A percentile compares a stretch with the other conserved stretches of the same genome.
Evolutionary conservation across 2,113 vertebrate genomes (phyloP).

Genomic region (Syngnathus floridae): DNA sequence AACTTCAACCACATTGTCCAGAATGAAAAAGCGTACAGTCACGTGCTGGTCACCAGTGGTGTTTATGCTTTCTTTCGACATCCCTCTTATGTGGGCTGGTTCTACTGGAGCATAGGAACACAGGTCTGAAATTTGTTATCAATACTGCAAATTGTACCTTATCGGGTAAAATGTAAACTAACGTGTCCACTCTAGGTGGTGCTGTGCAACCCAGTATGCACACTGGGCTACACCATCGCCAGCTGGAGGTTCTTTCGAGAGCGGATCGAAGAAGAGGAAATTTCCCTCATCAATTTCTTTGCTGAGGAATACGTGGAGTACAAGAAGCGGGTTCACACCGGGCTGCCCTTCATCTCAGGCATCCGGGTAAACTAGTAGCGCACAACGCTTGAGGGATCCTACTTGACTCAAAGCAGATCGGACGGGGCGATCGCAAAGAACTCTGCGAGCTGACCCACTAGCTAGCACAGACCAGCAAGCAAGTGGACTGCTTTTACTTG

Average conservation of each 20-base stretch:
- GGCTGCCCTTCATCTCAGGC: constrained; percentile 92
- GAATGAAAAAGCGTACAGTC: constrained; percentile 91
- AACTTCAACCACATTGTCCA: constrained; percentile 99
- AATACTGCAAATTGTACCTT: not conserved
- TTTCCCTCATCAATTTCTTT: constrained; percentile 91
- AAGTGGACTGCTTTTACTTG: constrained; percentile 43
- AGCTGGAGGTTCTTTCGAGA: constrained; percentile 98
- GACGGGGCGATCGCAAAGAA: constrained; percentile 26
- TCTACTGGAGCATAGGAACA: constrained; percentile 98
- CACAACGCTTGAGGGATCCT: constrained; percentile 13
- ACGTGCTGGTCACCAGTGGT: constrained; percentile 87
- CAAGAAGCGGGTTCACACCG: constrained; percentile 84
- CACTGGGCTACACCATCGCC: constrained; percentile 81
- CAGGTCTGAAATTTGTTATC: constrained; percentile 72
- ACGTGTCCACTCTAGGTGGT: constrained; percentile 71
- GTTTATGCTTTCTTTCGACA: constrained; percentile 92
- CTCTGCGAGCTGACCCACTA: constrained; percentile 27
- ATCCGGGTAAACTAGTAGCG: constrained; percentile 77
- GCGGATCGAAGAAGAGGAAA: constrained; percentile 91
- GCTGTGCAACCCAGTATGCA: constrained; percentile 89
- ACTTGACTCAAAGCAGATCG: constrained; percentile 43
- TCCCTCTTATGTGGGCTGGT: constrained; percentile 97
- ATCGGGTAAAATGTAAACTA: not conserved
- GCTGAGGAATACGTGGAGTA: constrained; percentile 92
- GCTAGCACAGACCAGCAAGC: constrained; percentile 22